Base-by-base conservation (phyloP, 2,888 invertebrate genomes). In the Syritta pipiens region DNA sequence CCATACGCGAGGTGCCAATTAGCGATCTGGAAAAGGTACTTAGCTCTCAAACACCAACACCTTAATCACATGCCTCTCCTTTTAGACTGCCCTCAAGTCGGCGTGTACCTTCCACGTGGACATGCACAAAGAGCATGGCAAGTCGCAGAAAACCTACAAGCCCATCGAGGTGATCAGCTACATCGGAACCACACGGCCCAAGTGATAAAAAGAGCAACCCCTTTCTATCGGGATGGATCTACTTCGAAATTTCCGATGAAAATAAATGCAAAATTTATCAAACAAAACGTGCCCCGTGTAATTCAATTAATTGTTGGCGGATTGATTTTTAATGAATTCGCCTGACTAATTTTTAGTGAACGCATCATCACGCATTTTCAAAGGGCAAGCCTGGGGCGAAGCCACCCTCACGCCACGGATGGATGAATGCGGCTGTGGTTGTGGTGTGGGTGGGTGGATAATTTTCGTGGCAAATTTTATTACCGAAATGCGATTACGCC, bases 131-230 rank as follows among this genome's bases (percentile, higher is more conserved):
- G 49, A 68, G 1, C 60, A 67, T 17, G 17, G 22, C 6, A 49
- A 42, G 19, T 5, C 67, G 1, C n/a, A 32, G 4, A 35, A 35
- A 1, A 37, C 49, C 26, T 62, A 62, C 44, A 57, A 26, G 2
- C 74, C 67, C 6, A 32, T 79, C 4, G 67, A 74, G 14, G 51
- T 79, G 1, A 40, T 79, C 2, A 79, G 74, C 26, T 79, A 79
- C 20, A 51, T 79, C 30, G 79, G 79, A 0, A 79, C 74, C 12
- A 74, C 77, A 3, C 65, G 65, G 12, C 77, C 77, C 7, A n/a
- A n/a, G n/a, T 6, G 19, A n/a, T 24, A 59, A 17, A 26, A 10
- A 6, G 14, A 17, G n/a, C 37, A 10, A 1, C n/a, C 10, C 3
- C 30, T n/a, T n/a, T n/a, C n/a, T n/a, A n/a, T n/a, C n/a, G n/a